A percentile compares a stretch with the other conserved stretches of the same genome.
phyloP scores from a whole-genome alignment of 2,113 vertebrate species.

The Zapus hudsonius region DNA sequence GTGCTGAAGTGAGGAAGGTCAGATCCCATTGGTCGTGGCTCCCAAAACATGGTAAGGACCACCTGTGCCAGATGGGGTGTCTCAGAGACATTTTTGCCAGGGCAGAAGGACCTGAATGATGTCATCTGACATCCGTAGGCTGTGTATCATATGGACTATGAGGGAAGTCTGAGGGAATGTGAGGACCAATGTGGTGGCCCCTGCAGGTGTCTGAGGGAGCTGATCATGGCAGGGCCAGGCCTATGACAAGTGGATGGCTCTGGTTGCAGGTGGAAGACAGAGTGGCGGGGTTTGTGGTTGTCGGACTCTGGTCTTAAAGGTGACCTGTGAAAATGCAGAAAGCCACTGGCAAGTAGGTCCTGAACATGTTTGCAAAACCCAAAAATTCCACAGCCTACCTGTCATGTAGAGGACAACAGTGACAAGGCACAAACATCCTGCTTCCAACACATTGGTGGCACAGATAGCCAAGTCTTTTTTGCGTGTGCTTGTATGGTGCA shows the following conservation, averaged over 20 bases:
- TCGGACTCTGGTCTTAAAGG: too few relatives aligned
- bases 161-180: accelerated
- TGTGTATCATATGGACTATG: background rate
- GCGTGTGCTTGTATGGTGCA: too few relatives aligned
- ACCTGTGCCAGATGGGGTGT: background rate
- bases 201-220: background rate
- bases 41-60: background rate
- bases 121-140: background rate
- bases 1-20: background rate
- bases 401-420: background rate
- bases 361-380: background rate
- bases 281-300: background rate
- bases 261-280: background rate
- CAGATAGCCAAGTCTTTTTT: background rate
- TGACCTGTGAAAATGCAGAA: background rate
- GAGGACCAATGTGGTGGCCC: accelerated
- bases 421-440: background rate
- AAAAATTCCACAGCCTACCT: background rate
- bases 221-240: background rate
- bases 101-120: background rate
- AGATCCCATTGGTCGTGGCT: background rate
- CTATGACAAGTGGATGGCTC: background rate
- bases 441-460: too few relatives aligned
- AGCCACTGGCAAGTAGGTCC: background rate
- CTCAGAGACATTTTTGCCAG: background rate